These are phyloP conservation scores for Myiotriccus ornatus DNA, from an alignment of 2,797 vertebrate genomes.

Conservation along the genomic window DNA sequence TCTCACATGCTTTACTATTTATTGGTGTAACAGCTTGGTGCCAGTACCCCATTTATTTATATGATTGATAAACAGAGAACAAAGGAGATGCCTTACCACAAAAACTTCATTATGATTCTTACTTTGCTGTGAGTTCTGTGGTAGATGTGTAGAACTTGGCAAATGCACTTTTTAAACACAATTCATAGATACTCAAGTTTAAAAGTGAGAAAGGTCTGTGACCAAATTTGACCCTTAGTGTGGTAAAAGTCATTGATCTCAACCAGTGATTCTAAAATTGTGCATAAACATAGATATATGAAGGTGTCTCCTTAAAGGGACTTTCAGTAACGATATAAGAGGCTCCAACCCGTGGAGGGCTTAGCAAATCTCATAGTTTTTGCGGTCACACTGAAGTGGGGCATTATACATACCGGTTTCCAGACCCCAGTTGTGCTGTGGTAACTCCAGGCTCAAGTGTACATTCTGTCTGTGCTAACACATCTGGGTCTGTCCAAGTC, in stretches of 20 bases:
- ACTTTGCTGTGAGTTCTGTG: not conserved
- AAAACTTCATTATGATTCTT: not conserved
- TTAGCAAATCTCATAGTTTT: not conserved
- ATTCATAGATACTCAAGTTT: not conserved
- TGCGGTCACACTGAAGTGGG: not conserved
- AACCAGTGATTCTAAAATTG: not conserved
- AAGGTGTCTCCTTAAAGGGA: not conserved
- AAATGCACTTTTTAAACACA: not conserved
- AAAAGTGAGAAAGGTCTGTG: not conserved
- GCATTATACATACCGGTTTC: not conserved
- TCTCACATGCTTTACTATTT: not conserved
- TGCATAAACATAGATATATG: not conserved
- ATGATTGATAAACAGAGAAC: not conserved
- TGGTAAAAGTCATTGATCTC: not conserved
- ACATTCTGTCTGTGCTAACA: not conserved
- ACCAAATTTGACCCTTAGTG: not conserved
- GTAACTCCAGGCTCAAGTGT: not conserved
- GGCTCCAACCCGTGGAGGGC: not conserved
- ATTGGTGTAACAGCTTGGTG: not conserved
- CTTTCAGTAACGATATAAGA: not conserved
- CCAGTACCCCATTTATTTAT: not conserved
- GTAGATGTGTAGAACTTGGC: not conserved
- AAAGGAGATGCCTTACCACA: not conserved
- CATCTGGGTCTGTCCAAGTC: not conserved
- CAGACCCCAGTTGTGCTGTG: not conserved